phyloP scores from a whole-genome alignment of 2,797 vertebrate genomes.

The Halcyon leucocephala region DNA sequence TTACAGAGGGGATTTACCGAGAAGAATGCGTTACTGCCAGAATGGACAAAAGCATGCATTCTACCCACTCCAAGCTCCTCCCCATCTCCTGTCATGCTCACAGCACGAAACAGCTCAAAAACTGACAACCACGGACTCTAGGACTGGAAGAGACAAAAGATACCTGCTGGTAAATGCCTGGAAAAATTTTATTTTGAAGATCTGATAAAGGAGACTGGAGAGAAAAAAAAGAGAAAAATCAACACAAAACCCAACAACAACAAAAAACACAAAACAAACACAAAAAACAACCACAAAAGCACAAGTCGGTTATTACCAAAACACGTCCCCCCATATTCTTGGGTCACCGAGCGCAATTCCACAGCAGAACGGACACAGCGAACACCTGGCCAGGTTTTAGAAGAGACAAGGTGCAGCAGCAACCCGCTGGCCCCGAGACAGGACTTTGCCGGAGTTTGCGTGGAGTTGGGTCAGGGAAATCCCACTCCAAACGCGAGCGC shows the following conservation, averaged over 20 bases:
- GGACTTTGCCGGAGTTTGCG: not conserved
- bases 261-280: too few relatives aligned
- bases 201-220: not conserved
- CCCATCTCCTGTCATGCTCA: slow-evolving; percentile 61
- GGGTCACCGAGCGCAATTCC: not conserved
- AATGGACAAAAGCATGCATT: slow-evolving; percentile 62
- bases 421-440: not conserved
- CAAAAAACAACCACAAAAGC: not conserved
- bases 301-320: not conserved
- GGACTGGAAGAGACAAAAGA: not conserved
- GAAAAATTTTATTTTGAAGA: not conserved
- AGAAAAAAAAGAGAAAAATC: too few relatives aligned
- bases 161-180: slow-evolving; percentile 40
- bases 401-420: not conserved
- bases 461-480: not conserved
- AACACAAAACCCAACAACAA: too few relatives aligned
- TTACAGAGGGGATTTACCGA: slow-evolving; percentile 64
- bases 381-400: not conserved
- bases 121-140: not conserved
- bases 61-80: slow-evolving; percentile 65
- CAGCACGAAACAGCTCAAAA: slow-evolving; percentile 57
- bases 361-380: not conserved
- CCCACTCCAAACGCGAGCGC: not conserved
- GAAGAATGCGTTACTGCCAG: slow-evolving; percentile 59
- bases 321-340: not conserved